phyloP scores from a whole-genome alignment of 2,888 invertebrate genomes.

The Lacanobia wlatinum region DNA sequence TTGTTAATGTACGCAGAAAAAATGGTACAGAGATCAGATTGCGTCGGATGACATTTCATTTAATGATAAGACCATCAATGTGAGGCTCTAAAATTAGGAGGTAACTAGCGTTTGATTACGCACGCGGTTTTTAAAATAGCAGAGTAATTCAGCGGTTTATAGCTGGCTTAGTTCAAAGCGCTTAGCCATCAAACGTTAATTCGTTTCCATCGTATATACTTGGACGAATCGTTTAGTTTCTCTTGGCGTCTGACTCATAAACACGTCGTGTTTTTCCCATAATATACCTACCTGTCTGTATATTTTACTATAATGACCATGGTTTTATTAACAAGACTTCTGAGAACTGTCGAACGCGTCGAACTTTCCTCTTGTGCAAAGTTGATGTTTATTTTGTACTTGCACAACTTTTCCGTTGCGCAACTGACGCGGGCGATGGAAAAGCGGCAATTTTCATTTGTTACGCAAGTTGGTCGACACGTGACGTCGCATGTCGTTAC shows the following conservation, averaged over 20 bases:
- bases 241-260: conserved; percentile 70
- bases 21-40: conserved; percentile 66
- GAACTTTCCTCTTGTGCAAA: conserved; percentile 74
- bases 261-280: conserved; percentile 64
- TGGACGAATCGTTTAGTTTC: conserved; percentile 57
- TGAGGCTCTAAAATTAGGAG: conserved; percentile 26
- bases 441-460: conserved; percentile 73
- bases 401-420: conserved; percentile 76
- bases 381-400: conserved; percentile 68
- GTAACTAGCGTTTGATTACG: conserved; percentile 16
- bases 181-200: conserved; percentile 46
- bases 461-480: conserved; percentile 71
- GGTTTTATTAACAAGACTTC: conserved; percentile 73
- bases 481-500: conserved; percentile 63
- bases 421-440: conserved; percentile 67
- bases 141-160: conserved; percentile 30
- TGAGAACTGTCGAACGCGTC: conserved; percentile 71
- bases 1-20: conserved; percentile 64
- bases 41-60: conserved; percentile 73
- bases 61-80: conserved; percentile 46
- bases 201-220: conserved; percentile 40
- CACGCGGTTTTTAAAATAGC: conserved; percentile 32
- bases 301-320: conserved; percentile 72
- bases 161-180: conserved; percentile 29
- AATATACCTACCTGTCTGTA: conserved; percentile 22